A percentile compares a stretch with the other conserved stretches of the same genome.
phyloP scores from a whole-genome alignment of 2,113 vertebrate species.

The Halichoeres trimaculatus region DNA sequence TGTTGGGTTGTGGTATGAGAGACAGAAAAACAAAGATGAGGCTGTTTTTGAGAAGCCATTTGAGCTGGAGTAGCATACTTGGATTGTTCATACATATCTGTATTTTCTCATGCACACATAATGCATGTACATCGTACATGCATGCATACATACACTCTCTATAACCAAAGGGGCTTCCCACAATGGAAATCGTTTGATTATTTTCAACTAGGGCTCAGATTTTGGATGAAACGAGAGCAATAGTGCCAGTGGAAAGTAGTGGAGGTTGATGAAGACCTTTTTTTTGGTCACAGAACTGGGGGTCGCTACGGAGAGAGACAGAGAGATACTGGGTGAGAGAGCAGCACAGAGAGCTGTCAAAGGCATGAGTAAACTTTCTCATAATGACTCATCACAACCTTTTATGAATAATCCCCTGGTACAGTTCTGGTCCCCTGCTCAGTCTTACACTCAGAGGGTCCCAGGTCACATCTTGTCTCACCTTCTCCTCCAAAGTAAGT shows the following conservation, averaged over 20 bases:
- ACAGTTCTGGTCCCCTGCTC: conserved; percentile 50
- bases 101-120: too few species aligned
- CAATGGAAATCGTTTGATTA: neutral
- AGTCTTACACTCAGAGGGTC: conserved; percentile 72
- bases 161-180: neutral
- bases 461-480: conserved; percentile 21
- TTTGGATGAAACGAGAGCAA: conserved; percentile 50
- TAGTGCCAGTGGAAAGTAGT: conserved; percentile 48
- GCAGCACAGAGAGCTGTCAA: neutral
- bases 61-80: too few species aligned
- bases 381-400: conserved; percentile 62
- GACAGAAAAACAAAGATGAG: neutral
- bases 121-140: neutral
- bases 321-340: neutral
- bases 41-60: too few species aligned
- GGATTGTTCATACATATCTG: too few species aligned
- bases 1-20: neutral
- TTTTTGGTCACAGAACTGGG: conserved; percentile 2
- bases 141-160: neutral
- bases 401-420: conserved; percentile 55
- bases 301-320: conserved; percentile 24
- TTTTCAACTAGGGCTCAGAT: conserved; percentile 1
- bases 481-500: conserved; percentile 59
- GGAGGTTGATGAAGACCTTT: conserved; percentile 33
- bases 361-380: conserved; percentile 22